phyloP scores from a whole-genome alignment of 2,888 invertebrate genomes.

The Opisthograptis luteolata region DNA sequence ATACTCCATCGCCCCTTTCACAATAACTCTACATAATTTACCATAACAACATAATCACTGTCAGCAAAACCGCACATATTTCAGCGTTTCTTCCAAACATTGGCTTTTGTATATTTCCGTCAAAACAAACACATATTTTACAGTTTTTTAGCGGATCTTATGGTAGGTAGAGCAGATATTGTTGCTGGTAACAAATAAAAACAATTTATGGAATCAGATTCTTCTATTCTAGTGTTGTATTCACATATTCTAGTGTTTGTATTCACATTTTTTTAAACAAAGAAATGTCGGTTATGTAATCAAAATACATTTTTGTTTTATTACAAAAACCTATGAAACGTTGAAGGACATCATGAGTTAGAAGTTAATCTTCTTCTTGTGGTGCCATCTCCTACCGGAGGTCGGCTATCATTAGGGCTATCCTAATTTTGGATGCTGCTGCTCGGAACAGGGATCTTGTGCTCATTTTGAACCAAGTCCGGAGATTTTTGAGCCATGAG shows the following conservation, averaged over 20 bases:
- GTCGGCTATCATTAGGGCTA: no score
- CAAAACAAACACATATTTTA: conserved; percentile 18
- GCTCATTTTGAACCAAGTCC: no score
- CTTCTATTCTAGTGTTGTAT: not conserved
- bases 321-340: no score
- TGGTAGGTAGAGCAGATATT: not conserved
- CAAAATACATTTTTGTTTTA: no score
- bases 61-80: not conserved
- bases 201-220: not conserved
- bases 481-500: no score
- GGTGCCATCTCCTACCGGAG: no score
- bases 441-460: no score
- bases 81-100: conserved; percentile 3
- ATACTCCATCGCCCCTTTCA: not conserved
- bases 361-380: no score
- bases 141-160: conserved; percentile 1
- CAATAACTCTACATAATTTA: not conserved
- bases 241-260: not conserved
- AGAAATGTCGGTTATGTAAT: no score
- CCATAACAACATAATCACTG: not conserved
- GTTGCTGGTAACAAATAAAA: not conserved
- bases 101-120: conserved; percentile 8
- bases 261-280: not conserved
- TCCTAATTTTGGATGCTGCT: no score
- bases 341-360: no score